Percentiles rank a stretch among this genome's conserved stretches.
Conservation (phyloP, 1,140 invertebrate genomes). For the Aphis craccivora region DNA sequence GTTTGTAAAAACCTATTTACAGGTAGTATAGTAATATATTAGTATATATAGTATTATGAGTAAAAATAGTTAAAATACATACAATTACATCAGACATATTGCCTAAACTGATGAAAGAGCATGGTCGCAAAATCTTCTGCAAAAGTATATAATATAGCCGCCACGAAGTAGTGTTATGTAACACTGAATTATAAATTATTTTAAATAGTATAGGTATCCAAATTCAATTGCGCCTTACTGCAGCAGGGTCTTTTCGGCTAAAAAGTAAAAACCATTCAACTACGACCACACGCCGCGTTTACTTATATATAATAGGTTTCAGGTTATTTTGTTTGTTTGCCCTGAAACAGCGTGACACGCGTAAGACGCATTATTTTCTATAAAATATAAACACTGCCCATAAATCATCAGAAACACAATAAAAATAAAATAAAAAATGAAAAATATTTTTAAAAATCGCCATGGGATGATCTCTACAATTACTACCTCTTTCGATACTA, state of each 20-base stretch:
- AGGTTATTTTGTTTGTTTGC: conserved; percentile 32
- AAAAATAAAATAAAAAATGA: conserved; percentile 30
- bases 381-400: conserved; percentile 34
- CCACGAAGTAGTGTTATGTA: neutral
- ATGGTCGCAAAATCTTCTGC: neutral
- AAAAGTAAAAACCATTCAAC: conserved; percentile 34
- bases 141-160: neutral
- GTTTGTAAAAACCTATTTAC: no score
- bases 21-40: neutral
- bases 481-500: neutral
- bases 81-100: no score
- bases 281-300: conserved; percentile 54
- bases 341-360: conserved; percentile 41
- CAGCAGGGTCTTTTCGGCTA: neutral
- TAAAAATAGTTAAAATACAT: neutral
- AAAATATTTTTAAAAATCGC: conserved; percentile 18
- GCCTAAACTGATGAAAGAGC: neutral
- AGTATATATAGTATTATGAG: neutral
- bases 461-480: neutral
- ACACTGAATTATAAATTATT: neutral
- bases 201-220: neutral
- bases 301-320: neutral
- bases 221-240: neutral
- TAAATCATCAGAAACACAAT: conserved; percentile 51
- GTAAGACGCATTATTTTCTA: conserved; percentile 35